A percentile compares a stretch with the other conserved stretches of the same genome.
phyloP scores from a whole-genome alignment of 2,113 vertebrate genomes.

The Spilogale gracilis region DNA sequence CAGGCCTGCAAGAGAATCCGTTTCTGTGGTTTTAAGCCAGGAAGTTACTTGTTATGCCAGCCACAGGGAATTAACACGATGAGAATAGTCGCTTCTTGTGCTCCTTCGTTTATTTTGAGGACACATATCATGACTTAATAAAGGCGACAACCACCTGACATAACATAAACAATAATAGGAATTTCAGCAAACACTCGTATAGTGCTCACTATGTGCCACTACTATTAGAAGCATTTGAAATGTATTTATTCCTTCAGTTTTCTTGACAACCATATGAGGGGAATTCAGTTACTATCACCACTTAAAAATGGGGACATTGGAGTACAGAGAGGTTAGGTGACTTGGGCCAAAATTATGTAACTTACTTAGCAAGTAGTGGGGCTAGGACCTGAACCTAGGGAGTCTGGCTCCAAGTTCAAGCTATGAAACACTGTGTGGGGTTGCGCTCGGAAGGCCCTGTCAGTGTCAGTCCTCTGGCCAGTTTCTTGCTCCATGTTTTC shows the following conservation, averaged over 20 bases:
- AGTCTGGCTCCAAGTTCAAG: background rate
- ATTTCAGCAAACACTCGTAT: background rate
- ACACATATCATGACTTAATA: conserved; percentile 5
- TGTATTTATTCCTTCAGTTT: background rate
- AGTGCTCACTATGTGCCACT: background rate
- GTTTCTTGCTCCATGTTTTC: background rate
- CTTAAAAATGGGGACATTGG: background rate
- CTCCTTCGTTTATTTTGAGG: background rate
- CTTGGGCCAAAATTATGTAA: background rate
- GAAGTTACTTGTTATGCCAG: background rate
- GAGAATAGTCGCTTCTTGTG: background rate
- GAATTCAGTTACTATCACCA: background rate
- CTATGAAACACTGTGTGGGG: background rate
- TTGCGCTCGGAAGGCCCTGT: background rate
- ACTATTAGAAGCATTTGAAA: background rate
- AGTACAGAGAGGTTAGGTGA: background rate
- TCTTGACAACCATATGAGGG: background rate
- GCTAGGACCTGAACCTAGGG: background rate
- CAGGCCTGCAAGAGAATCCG: background rate
- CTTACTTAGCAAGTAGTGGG: background rate
- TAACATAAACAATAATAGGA: background rate
- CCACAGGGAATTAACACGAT: background rate
- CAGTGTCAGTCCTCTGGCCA: background rate
- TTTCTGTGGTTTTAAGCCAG: conserved; percentile 28
- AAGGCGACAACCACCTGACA: background rate